Base-by-base conservation (phyloP, 37 sponge, comb jelly and placozoan genomes). In the Oscarella lobularis region DNA sequence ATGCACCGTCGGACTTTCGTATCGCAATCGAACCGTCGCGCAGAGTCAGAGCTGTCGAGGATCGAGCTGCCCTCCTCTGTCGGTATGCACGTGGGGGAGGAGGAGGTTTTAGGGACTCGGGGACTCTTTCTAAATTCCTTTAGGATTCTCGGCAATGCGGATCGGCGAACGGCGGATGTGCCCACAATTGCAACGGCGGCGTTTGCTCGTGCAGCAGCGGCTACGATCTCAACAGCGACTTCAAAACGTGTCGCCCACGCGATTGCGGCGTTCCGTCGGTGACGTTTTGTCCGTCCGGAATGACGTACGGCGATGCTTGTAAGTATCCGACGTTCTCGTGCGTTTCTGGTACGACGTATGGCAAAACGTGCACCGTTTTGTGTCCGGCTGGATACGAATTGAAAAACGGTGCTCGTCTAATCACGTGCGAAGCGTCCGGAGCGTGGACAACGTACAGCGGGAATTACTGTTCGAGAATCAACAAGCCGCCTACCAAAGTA, bases 191-290 rank as follows among this genome's bases (percentile, higher is more conserved):
- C 71, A 68, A 68, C 31, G 31, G 33, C 33, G 71, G 71, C 6
- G 71, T 68, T 4, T 68, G 71, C 33, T 29, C 29, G 5, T 68
- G 71, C 71, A 68, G 33, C 33, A 14, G 35, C 31, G 71, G 71
- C 71, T 68, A 68, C 71, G 5, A 30, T 68, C 71, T 68, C 29
- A 20, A 20, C 60, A 68, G 29, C 71, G 71, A 14, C 71, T 5
- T 5, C 31, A 68, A 32, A 29, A 68, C 31, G 6, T 68, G 71
- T 20, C 6, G 33, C 4, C 29, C 71, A 20, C 6, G 31, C 29
- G 6, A 5, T 14, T 68, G 71, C 71, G 31, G 71, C 31, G 31
- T 35, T 68, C 71, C 71, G 29, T 29, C 71, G 33, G 33, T 68
- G 35, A 20, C 71, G 4, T 20, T 34, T 20, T 68, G 71, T 14